These are phyloP conservation scores for Tricholauxania praeusta DNA, from an alignment of 2,888 invertebrate genomes.

Conservation along the genomic window DNA sequence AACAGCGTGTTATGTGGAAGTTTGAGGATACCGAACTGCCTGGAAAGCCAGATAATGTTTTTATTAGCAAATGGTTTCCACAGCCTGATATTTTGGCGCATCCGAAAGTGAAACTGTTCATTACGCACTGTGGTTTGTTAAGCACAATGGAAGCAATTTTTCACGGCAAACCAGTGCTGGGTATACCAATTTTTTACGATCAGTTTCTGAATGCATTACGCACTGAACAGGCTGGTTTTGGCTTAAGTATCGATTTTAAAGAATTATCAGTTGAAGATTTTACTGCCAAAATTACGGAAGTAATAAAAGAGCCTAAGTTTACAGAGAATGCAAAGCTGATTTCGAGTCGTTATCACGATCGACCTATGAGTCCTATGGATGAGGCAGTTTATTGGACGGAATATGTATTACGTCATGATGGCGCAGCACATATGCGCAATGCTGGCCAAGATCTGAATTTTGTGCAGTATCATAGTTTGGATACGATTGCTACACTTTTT, in stretches of 20 bases:
- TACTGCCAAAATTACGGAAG: not conserved
- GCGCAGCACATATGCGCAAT: slow-evolving; percentile 57
- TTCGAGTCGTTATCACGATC: slow-evolving; percentile 58
- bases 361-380: slow-evolving; percentile 57
- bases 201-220: slow-evolving; percentile 61
- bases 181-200: slow-evolving; percentile 68
- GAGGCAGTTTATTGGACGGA: slow-evolving; percentile 64
- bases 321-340: slow-evolving; percentile 43
- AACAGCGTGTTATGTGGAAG: slow-evolving; percentile 67
- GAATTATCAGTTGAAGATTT: slow-evolving; percentile 3
- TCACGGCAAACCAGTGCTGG: slow-evolving; percentile 66
- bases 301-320: not conserved
- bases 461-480: slow-evolving; percentile 57
- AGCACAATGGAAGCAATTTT: slow-evolving; percentile 65
- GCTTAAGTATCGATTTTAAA: slow-evolving; percentile 23
- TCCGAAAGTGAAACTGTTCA: slow-evolving; percentile 64
- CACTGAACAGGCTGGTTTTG: slow-evolving; percentile 47
- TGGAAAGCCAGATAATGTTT: slow-evolving; percentile 51
- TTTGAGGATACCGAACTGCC: slow-evolving; percentile 66
- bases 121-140: slow-evolving; percentile 66
- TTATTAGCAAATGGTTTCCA: slow-evolving; percentile 62
- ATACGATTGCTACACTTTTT: slow-evolving; percentile 52
- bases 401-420: slow-evolving; percentile 60
- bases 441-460: slow-evolving; percentile 53
- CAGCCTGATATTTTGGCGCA: slow-evolving; percentile 64